These are phyloP conservation scores for Bellardia bayeri DNA, from an alignment of 2,888 invertebrate genomes.

Conservation along the genomic window DNA sequence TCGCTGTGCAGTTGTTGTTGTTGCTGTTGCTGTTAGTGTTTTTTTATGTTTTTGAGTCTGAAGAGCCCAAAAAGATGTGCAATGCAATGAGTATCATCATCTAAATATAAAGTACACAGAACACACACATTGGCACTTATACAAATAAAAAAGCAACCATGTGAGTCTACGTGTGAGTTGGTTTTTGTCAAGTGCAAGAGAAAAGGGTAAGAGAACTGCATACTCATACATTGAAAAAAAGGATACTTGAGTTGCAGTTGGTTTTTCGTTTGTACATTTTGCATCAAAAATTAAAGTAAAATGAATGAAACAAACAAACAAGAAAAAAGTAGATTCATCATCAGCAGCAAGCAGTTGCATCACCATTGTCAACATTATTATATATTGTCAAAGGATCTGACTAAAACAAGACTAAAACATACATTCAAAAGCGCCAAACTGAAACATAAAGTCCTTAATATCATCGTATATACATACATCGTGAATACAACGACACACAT, in stretches of 20 bases:
- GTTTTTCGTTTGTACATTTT: conserved; percentile 50
- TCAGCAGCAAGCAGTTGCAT: conserved; percentile 21
- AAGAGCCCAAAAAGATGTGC: conserved; percentile 63
- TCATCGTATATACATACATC: neutral
- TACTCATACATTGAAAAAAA: conserved; percentile 31
- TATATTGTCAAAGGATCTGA: conserved; percentile 65
- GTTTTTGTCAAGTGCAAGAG: conserved; percentile 17
- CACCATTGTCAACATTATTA: conserved; percentile 52
- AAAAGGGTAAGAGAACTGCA: conserved; percentile 4
- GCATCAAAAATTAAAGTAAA: conserved; percentile 49
- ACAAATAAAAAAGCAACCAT: neutral
- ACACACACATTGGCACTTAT: neutral
- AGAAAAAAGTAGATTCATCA: conserved; percentile 34
- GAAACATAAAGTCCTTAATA: conserved; percentile 36
- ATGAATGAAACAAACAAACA: neutral
- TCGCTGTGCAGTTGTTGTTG: conserved; percentile 31
- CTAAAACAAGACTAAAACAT: neutral
- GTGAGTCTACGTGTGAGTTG: neutral
- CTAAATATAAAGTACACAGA: conserved; percentile 16
- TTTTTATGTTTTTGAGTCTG: conserved; percentile 42
- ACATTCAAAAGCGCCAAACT: neutral
- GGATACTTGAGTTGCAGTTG: conserved; percentile 53
- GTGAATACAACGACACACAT: neutral
- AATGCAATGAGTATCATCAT: conserved; percentile 57
- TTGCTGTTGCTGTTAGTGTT: conserved; percentile 7